These are phyloP conservation scores for Alviniconcha marisindica DNA, from an alignment of 1,140 invertebrate genomes.

Conservation along the genomic window DNA sequence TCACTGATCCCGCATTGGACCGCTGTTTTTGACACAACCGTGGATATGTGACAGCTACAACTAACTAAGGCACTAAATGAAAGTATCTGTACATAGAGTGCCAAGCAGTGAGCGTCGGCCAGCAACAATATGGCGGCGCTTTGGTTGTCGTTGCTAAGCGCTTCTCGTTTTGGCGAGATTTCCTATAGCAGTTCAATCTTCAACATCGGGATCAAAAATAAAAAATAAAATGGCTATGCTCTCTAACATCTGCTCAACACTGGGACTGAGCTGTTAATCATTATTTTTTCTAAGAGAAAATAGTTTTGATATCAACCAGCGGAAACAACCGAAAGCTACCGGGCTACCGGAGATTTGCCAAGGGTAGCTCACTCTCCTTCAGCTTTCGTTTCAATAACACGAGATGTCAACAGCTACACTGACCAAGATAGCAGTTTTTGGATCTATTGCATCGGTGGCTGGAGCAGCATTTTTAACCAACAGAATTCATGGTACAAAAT, in stretches of 20 bases:
- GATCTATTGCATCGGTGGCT: neutral
- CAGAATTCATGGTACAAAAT: neutral
- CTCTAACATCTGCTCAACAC: no score
- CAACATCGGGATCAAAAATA: no score
- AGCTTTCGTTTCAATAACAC: neutral
- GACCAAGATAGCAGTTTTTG: slow-evolving; percentile 6
- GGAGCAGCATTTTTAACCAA: neutral
- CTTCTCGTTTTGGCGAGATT: slow-evolving; percentile 9
- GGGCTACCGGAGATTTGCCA: neutral
- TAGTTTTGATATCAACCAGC: neutral
- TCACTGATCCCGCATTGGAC: neutral
- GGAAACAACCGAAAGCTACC: neutral
- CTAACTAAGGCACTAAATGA: neutral
- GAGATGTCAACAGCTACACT: neutral
- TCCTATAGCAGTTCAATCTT: no score
- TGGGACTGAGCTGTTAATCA: no score
- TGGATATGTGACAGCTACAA: neutral
- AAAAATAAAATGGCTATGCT: no score
- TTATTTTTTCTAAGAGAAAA: neutral
- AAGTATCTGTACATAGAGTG: neutral
- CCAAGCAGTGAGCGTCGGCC: neutral
- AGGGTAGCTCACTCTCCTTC: neutral
- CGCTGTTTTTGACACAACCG: neutral
- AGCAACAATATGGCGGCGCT: neutral
- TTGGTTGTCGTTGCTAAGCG: slow-evolving; percentile 17